Evolutionary conservation across 2,797 vertebrate species (phyloP), one percentile per base, ranked within the genome.

Genomic region (Thunnus albacares): DNA sequence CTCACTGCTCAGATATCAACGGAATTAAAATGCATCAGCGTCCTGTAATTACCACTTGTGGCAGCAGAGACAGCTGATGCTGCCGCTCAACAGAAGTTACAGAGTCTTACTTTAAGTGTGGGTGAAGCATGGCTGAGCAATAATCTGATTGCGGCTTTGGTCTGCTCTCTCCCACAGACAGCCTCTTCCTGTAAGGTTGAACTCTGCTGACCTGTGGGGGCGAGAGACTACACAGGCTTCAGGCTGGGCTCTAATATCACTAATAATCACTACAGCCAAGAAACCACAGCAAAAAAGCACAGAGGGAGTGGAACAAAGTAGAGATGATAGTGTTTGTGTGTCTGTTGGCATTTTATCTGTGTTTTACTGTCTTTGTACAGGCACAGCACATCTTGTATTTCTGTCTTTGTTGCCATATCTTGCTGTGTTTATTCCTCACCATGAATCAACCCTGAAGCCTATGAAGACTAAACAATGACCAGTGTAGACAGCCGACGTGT

Each of bases 231-330:
- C 63, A 83, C 81, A 71, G 79, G 80, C 79, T 68, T 28, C 80
- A 82, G 77, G 26, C 80, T 59, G 53, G 28, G 3, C 71, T 81
- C 68, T 78, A 90, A 88, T 89, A 86, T 92, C 77, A 67, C 71
- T 87, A 87, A 90, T 87, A 91, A 90, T 80, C 81, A 82, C 81
- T 47, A 74, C 60, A 77, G 80, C 75, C 63, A 86, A 75, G 59
- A 83, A 86, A 82, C 56, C 63, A 43, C 74, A 78, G 79, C 58
- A 38, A 75, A 57, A 65, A 28, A 70, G 33, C 53, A 70, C 43
- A 20, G 52, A 73, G 35, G 55, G 41, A 77, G 47, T 6, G 12
- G 35, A 74, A n/a, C 53, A 52, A 53, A 68, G 74, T 14, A 26
- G 7, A 64, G 68, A 58, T 4, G 64, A 67, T 4, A 12, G 22